A percentile compares a stretch with the other conserved stretches of the same genome.
These are phyloP conservation scores for Pyxicephalus adspersus DNA, from an alignment of 2,113 vertebrate species.

Conservation along the genomic window DNA sequence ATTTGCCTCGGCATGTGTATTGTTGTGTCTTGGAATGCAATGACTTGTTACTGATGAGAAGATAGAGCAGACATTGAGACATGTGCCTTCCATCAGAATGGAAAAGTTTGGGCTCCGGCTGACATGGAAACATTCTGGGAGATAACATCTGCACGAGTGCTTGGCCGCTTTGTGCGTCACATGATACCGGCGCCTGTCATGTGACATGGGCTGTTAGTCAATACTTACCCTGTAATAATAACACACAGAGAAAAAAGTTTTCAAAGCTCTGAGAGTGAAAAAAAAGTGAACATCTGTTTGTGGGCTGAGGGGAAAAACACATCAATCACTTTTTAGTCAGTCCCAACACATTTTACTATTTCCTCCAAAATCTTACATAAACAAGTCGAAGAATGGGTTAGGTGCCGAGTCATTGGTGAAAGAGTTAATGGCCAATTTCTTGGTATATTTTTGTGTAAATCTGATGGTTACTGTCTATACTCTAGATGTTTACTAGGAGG, in stretches of 20 bases:
- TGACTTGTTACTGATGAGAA: too few relatives aligned
- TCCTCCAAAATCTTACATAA: too few relatives aligned
- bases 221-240: background rate
- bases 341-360: too few relatives aligned
- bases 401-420: too few relatives aligned
- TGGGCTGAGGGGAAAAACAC: background rate
- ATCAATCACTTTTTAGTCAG: background rate
- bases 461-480: too few relatives aligned
- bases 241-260: background rate
- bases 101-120: conserved; percentile 24
- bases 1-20: too few relatives aligned
- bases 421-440: too few relatives aligned
- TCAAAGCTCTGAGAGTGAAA: background rate
- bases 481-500: too few relatives aligned
- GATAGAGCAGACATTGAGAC: background rate
- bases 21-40: too few relatives aligned
- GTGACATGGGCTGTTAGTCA: background rate
- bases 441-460: too few relatives aligned
- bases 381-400: too few relatives aligned
- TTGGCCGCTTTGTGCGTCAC: background rate
- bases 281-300: background rate
- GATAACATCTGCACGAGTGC: conserved; percentile 18
- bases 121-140: conserved; percentile 29
- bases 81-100: background rate
- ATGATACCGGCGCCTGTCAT: conserved; percentile 25